These are phyloP conservation scores for Diadumene lineata DNA, from an alignment of 92 coral and sea anemone genomes.

Conservation along the genomic window DNA sequence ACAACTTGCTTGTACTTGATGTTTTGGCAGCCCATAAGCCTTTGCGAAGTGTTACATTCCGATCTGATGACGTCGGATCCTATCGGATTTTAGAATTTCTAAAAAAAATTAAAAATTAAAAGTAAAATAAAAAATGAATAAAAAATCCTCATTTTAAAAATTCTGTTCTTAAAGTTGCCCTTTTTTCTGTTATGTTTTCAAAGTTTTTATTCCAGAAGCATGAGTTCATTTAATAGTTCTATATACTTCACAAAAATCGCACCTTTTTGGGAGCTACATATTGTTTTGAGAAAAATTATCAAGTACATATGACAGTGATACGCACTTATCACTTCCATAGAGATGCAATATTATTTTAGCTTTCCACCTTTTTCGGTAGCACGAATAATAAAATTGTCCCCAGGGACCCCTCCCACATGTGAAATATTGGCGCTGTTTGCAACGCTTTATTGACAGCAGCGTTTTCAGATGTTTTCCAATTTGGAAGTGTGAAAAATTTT, in stretches of 20 bases:
- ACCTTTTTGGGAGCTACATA: not conserved
- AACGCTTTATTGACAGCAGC: conserved; percentile 20
- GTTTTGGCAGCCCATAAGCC: conserved; percentile 70
- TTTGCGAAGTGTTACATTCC: conserved; percentile 51
- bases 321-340: not conserved
- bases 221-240: too few species aligned
- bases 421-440: conserved; percentile 1
- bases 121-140: not conserved
- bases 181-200: not conserved
- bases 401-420: conserved; percentile 30
- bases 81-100: not conserved
- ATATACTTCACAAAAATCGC: not conserved
- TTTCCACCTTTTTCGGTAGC: not conserved
- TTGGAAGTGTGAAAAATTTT: conserved; percentile 10
- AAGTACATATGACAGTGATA: not conserved
- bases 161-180: not conserved
- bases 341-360: not conserved
- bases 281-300: not conserved
- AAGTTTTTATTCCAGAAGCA: too few species aligned
- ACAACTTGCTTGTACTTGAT: conserved; percentile 22
- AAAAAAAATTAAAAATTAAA: not conserved
- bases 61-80: conserved; percentile 63
- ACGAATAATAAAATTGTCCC: conserved; percentile 25
- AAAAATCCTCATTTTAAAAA: not conserved
- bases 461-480: conserved; percentile 8